Conservation (phyloP, 2,797 vertebrate species). For the Sandelia bainsii region DNA sequence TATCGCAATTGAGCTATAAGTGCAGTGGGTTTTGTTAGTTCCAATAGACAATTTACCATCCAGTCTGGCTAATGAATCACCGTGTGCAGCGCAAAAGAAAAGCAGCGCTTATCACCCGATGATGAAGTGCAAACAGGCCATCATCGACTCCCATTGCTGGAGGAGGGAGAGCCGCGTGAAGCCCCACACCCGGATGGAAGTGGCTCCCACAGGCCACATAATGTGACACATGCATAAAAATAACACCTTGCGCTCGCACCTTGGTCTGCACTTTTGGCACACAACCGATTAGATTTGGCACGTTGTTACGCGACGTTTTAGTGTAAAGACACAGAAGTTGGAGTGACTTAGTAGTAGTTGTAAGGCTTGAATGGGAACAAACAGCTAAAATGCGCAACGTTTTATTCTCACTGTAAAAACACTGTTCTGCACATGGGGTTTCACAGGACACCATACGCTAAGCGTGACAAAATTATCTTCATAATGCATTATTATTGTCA, state of each 20-base stretch:
- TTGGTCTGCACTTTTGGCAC: constrained; percentile 51
- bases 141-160: constrained; percentile 76
- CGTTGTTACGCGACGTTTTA: constrained; percentile 23
- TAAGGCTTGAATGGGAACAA: neutral
- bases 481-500: constrained; percentile 7
- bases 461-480: neutral
- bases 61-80: constrained; percentile 80
- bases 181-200: constrained; percentile 73
- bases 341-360: neutral
- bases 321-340: neutral
- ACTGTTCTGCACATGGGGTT: neutral
- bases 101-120: constrained; percentile 82
- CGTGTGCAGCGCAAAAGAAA: constrained; percentile 64
- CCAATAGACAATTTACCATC: constrained; percentile 62
- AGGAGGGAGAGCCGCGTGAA: constrained; percentile 54
- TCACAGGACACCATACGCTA: neutral
- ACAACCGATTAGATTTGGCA: constrained; percentile 18
- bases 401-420: neutral
- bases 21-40: constrained; percentile 53
- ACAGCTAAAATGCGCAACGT: neutral
- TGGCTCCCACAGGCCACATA: constrained; percentile 56
- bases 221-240: constrained; percentile 68
- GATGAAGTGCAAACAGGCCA: constrained; percentile 83
- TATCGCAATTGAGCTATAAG: constrained; percentile 12
- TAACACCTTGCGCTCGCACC: constrained; percentile 68